A percentile compares a stretch with the other conserved stretches of the same genome.
phyloP scores from a whole-genome alignment of 2,113 vertebrate species.

The Mobula hypostoma region DNA sequence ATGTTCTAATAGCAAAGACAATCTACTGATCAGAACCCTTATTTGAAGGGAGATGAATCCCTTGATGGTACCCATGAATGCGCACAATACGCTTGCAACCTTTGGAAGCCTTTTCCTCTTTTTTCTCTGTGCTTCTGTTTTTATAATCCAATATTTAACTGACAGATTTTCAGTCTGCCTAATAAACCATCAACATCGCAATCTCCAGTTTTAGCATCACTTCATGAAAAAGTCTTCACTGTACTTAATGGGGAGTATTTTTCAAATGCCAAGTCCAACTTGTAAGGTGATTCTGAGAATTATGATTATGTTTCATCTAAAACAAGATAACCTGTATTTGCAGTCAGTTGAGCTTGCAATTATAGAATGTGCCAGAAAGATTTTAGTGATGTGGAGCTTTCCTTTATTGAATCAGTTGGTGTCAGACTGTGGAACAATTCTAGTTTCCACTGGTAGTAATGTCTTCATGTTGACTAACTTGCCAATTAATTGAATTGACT shows the following conservation, averaged over 20 bases:
- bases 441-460: no score
- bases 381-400: no score
- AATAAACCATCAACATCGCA: neutral
- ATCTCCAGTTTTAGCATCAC: neutral
- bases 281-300: neutral
- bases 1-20: neutral
- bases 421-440: no score
- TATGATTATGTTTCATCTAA: neutral
- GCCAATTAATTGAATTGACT: no score
- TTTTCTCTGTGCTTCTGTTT: neutral
- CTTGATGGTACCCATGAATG: neutral
- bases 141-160: neutral
- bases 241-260: neutral
- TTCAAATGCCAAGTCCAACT: neutral
- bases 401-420: no score
- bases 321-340: neutral
- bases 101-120: neutral
- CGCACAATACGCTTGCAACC: neutral
- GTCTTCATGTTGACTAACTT: no score
- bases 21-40: neutral
- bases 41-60: neutral
- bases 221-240: slow-evolving; percentile 9
- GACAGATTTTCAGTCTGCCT: neutral
- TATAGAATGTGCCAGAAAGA: no score
- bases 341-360: no score